These are phyloP conservation scores for Brachyopa scutellaris DNA, from an alignment of 2,888 invertebrate genomes.

Conservation along the genomic window DNA sequence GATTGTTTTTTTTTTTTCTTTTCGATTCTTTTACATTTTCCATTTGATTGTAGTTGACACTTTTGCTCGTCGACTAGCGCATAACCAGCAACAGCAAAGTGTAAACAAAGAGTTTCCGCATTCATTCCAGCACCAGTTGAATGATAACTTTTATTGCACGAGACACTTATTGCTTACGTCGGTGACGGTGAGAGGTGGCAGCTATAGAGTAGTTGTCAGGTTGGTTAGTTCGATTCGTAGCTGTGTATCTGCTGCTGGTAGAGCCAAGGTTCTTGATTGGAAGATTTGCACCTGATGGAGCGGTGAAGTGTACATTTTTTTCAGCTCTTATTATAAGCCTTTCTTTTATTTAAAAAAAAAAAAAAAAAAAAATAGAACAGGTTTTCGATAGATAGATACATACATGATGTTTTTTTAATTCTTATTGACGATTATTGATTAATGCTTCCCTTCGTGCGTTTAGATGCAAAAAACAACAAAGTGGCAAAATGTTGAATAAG, in stretches of 20 bases:
- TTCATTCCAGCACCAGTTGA: constrained; percentile 61
- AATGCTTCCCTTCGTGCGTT: constrained; percentile 31
- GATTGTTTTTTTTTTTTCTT: no score
- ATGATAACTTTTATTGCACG: constrained; percentile 55
- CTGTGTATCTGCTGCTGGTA: not conserved
- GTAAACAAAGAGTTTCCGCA: constrained; percentile 73
- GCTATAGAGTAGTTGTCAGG: not conserved
- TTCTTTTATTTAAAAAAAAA: no score
- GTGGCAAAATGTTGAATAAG: not conserved
- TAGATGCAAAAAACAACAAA: not conserved
- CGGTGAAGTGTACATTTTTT: constrained; percentile 41
- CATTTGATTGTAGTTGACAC: constrained; percentile 65
- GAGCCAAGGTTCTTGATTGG: constrained; percentile 67
- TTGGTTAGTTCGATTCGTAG: not conserved
- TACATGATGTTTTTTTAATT: constrained; percentile 7
- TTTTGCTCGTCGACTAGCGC: constrained; percentile 50
- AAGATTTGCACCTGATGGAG: constrained; percentile 55
- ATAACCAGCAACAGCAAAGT: constrained; percentile 15
- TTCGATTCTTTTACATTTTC: constrained; percentile 44
- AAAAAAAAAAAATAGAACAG: no score
- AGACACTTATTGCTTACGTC: constrained; percentile 32
- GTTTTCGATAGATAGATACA: no score
- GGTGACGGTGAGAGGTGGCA: not conserved
- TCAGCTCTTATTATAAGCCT: no score
- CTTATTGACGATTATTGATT: constrained; percentile 17